phyloP scores from a whole-genome alignment of 2,797 vertebrate genomes.

The Gallinago nigripennis region DNA sequence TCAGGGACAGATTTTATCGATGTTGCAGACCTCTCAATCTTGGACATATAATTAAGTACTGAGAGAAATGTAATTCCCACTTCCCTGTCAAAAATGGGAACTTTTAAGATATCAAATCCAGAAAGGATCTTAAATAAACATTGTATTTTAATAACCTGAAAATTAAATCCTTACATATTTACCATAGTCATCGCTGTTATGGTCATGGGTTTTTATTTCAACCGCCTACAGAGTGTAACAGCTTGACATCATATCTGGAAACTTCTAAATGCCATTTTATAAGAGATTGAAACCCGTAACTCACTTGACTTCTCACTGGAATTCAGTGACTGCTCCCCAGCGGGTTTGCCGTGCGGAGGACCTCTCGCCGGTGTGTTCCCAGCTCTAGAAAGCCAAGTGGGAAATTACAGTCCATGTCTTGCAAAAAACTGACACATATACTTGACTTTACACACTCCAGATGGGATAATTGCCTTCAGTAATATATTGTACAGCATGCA shows the following conservation, averaged over 20 bases:
- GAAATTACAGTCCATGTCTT: background rate
- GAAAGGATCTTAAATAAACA: background rate
- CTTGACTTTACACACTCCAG: background rate
- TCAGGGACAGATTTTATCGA: background rate
- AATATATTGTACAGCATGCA: background rate
- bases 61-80: background rate
- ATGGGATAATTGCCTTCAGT: background rate
- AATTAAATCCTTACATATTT: background rate
- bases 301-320: background rate
- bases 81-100: background rate
- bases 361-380: rapidly evolving
- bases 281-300: background rate
- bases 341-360: background rate
- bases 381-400: background rate
- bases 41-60: background rate
- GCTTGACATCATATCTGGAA: background rate
- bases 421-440: background rate
- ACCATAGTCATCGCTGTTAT: background rate
- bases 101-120: background rate
- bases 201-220: background rate
- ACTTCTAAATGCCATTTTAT: background rate
- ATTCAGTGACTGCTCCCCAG: rapidly evolving
- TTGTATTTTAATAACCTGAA: background rate
- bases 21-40: background rate
- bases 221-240: rapidly evolving